A percentile compares a stretch with the other conserved stretches of the same genome.
These are phyloP conservation scores for Drosophila birchii DNA, from an alignment of 2,888 invertebrate species.

Conservation along the genomic window DNA sequence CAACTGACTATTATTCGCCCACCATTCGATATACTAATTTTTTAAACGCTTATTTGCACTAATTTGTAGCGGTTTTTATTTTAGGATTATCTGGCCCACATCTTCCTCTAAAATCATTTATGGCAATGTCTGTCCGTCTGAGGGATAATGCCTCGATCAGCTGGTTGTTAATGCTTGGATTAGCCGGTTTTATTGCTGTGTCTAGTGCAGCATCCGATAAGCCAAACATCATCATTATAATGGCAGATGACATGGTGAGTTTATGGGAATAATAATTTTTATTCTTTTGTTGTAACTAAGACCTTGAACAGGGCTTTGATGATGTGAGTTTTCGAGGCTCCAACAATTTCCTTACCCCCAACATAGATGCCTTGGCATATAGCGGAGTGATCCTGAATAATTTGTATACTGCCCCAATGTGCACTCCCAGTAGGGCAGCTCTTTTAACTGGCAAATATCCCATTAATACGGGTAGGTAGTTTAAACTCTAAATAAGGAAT, in stretches of 20 bases:
- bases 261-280: neutral
- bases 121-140: slow-evolving; percentile 16
- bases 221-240: slow-evolving; percentile 90
- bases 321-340: slow-evolving; percentile 96
- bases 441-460: slow-evolving; percentile 95
- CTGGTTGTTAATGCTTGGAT: slow-evolving; percentile 12
- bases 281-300: neutral
- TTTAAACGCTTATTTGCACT: slow-evolving; percentile 15
- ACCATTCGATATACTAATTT: slow-evolving; percentile 33
- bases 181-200: slow-evolving; percentile 8
- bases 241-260: slow-evolving; percentile 93
- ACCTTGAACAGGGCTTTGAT: slow-evolving; percentile 91
- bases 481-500: neutral
- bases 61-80: slow-evolving; percentile 19
- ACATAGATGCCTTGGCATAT: slow-evolving; percentile 94
- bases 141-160: slow-evolving; percentile 13
- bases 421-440: slow-evolving; percentile 93
- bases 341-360: slow-evolving; percentile 94
- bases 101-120: slow-evolving; percentile 11
- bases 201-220: slow-evolving; percentile 15
- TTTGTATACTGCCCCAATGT: slow-evolving; percentile 91
- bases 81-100: slow-evolving; percentile 18
- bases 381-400: slow-evolving; percentile 93
- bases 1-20: slow-evolving; percentile 10
- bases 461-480: slow-evolving; percentile 88